phyloP scores from a whole-genome alignment of 2,797 vertebrate genomes.

The Alcedo quadribrachys region DNA sequence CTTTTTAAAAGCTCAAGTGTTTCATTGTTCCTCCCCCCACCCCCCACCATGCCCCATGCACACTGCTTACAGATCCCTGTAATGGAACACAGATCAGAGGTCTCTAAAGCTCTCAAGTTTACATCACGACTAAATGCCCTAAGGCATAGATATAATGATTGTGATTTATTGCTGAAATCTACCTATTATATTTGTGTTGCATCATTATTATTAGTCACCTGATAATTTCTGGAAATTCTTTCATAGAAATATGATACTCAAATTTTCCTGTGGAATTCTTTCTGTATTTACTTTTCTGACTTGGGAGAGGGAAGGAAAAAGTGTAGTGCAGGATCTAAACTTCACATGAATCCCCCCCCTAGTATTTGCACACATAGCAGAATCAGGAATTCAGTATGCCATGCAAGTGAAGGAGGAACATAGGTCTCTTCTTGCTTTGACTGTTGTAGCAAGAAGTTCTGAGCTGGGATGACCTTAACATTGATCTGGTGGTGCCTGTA shows the following conservation, averaged over 20 bases:
- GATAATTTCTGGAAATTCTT: slow-evolving; percentile 17
- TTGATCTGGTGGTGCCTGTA: not conserved
- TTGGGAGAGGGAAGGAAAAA: not conserved
- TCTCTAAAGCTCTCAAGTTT: slow-evolving; percentile 13
- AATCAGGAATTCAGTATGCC: not conserved
- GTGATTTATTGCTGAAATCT: slow-evolving; percentile 39
- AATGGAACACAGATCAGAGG: not conserved
- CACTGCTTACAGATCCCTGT: not conserved
- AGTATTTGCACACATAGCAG: not conserved
- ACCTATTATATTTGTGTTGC: not conserved
- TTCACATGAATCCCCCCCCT: not conserved
- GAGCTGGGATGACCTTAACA: not conserved
- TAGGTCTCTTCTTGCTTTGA: not conserved
- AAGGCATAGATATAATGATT: not conserved
- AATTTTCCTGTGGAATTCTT: not conserved
- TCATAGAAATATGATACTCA: not conserved
- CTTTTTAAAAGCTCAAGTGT: not conserved
- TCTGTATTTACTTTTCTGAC: slow-evolving; percentile 10
- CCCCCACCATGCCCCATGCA: not conserved
- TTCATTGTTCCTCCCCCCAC: accelerated
- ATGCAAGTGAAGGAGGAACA: accelerated
- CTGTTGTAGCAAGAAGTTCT: not conserved
- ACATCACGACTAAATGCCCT: not conserved
- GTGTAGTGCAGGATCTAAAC: not conserved
- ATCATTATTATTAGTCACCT: slow-evolving; percentile 27